A percentile compares a stretch with the other conserved stretches of the same genome.
phyloP scores from a whole-genome alignment of 2,797 vertebrate genomes.

The Enteromius anoplus region DNA sequence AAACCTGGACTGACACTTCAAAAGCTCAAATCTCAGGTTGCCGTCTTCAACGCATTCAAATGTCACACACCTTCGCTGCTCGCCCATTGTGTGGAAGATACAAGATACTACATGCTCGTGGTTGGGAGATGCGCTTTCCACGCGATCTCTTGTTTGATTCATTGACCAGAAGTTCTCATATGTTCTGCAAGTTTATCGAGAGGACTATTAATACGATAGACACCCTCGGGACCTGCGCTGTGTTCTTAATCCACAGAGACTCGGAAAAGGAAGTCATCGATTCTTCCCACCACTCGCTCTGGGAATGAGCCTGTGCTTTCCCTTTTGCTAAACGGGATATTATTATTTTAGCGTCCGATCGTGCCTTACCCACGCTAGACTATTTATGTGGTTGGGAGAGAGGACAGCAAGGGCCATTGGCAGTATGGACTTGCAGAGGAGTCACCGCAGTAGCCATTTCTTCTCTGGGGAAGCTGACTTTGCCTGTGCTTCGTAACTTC shows the following conservation, averaged over 20 bases:
- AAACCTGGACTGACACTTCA: slow-evolving; percentile 54
- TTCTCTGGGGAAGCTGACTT: slow-evolving; percentile 26
- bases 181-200: slow-evolving; percentile 65
- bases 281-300: slow-evolving; percentile 77
- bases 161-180: slow-evolving; percentile 64
- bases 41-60: slow-evolving; percentile 59
- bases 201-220: slow-evolving; percentile 72
- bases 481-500: slow-evolving; percentile 3
- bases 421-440: slow-evolving; percentile 8
- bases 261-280: slow-evolving; percentile 74
- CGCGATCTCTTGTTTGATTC: slow-evolving; percentile 61
- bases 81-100: slow-evolving; percentile 53
- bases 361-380: slow-evolving; percentile 57
- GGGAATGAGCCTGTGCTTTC: slow-evolving; percentile 72
- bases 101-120: slow-evolving; percentile 56
- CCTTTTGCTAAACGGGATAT: slow-evolving; percentile 65
- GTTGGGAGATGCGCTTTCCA: slow-evolving; percentile 62
- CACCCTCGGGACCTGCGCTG: slow-evolving; percentile 52
- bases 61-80: slow-evolving; percentile 56
- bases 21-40: slow-evolving; percentile 61
- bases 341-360: slow-evolving; percentile 67
- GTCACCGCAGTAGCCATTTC: not conserved
- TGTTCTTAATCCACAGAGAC: slow-evolving; percentile 66
- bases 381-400: slow-evolving; percentile 66
- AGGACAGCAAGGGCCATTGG: slow-evolving; percentile 14